Base-by-base conservation (phyloP, 2,797 vertebrate species). In the Siniperca undulata region DNA sequence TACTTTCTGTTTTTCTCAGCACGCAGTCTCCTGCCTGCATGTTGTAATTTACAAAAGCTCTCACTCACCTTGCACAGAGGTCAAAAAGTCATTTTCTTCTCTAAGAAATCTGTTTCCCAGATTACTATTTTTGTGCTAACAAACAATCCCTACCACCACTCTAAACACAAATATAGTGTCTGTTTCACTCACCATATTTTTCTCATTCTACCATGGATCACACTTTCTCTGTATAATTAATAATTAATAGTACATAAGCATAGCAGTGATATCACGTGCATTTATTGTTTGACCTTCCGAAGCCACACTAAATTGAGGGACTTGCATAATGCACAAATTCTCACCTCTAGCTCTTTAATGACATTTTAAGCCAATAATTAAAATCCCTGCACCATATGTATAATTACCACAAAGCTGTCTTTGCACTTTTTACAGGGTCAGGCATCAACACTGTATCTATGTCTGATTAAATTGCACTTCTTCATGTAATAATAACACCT, bases 31-130 rank as follows among this genome's bases (percentile, higher is more conserved):
- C 70, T 61, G 22, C 30, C 65, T 77, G 55, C 65, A 56, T 53
- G 78, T 70, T 80, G n/a, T 36, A 65, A 85, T 73, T 80, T 89
- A 76, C 73, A 66, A 66, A 81, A 48, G 52, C 82, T 80, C 72
- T 42, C 50, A 19, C 69, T 78, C 68, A 55, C 61, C 64, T 72
- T 83, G 52, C 34, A 27, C 52, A 30, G 52, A 64, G 80, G 81
- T 86, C 59, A 79, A 7, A 62, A 71, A 77, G 81, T 81, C 8
- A 48, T 60, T 61, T 62, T 71, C 44, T 36, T 77, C 36, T 53
- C 71, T 0, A 0, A 38, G 65, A 64, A 75, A 79, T 80, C 68
- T 20, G 34, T 78, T 82, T 69, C 50, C 22, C 19, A 46, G 27
- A 73, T 85, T 30, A 56, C 44, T 62, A 1, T 64, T 82, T 77